Base-by-base conservation (phyloP, 1,140 invertebrate genomes). In the Aleiodes sp. region DNA sequence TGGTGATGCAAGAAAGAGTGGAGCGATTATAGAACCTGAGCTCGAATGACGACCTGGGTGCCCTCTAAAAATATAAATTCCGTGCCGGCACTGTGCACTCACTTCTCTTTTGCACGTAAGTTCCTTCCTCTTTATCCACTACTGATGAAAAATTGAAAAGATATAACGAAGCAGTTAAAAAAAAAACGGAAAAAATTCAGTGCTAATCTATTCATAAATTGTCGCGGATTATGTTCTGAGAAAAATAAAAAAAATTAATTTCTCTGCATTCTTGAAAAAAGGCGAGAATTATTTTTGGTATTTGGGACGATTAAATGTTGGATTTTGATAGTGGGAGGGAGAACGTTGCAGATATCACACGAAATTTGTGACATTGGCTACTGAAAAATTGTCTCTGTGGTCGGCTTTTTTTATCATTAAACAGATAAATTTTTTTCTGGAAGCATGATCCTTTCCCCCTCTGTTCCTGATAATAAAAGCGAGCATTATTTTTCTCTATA, bases 51-150 rank as follows among this genome's bases (percentile, higher is more conserved):
- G 77, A 76, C 70, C 78, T 70, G 67, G 77, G 78, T 81, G 76
- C 77, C 76, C 81, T 83, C 81, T 83, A 83, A 83, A 83, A 82
- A 83, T 82, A 83, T 78, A 75, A 78, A 78, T 82, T 75, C 75
- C 75, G 73, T 64, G 59, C 76, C 76, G 73, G 75, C 72, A 76
- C 75, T 75, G 63, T 35, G 31, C 39, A 73, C 73, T 64, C 61
- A 74, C 70, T 74, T 70, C 59, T 68, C 59, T 74, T 52, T 71
- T 70, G 59, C 59, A 71, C 66, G 52, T 70, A 35, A 69, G 59
- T 76, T 69, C 65, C 68, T 62, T 63, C 26, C 72, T 65, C 64
- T 73, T 57, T 73, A 62, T 70, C 65, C 60, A 72, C 19, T 52
- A 52, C 46, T 73, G 37, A 26, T 65, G 64, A 12, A 71, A 67